These are phyloP conservation scores for Acrocephalus scirpaceus DNA, from an alignment of 2,797 vertebrate genomes.

Conservation along the genomic window DNA sequence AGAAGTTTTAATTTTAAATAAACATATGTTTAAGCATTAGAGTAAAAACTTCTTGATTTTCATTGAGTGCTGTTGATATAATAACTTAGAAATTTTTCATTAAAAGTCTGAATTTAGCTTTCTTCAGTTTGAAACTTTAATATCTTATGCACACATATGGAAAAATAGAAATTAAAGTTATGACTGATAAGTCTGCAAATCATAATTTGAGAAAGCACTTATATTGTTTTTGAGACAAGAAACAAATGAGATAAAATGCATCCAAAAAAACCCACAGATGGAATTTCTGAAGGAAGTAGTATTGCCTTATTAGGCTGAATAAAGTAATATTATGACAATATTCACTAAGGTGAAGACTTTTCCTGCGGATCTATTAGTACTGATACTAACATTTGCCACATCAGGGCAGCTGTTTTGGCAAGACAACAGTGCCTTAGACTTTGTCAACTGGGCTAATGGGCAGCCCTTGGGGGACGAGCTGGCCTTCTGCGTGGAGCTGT, in stretches of 20 bases:
- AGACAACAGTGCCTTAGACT: slow-evolving; percentile 18
- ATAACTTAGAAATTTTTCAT: neutral
- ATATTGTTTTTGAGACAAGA: neutral
- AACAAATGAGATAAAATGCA: neutral
- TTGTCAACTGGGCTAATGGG: slow-evolving; percentile 36
- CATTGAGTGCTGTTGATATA: neutral
- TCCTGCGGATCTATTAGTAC: neutral
- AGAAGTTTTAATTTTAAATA: neutral
- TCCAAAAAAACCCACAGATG: neutral
- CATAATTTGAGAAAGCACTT: neutral
- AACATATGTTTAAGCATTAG: neutral
- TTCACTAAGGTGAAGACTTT: neutral
- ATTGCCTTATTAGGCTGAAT: neutral
- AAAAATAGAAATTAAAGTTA: neutral
- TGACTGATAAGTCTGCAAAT: neutral
- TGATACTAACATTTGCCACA: neutral
- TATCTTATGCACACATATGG: neutral
- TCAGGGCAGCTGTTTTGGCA: slow-evolving; percentile 48
- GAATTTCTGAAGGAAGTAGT: neutral
- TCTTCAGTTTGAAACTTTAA: neutral
- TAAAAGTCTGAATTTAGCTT: neutral
- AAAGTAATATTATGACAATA: neutral
- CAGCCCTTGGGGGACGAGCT: neutral
- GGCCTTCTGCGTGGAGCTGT: neutral
- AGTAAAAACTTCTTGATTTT: neutral